Conservation (phyloP, 2,113 vertebrate genomes). For the Hypanus sabinus region DNA sequence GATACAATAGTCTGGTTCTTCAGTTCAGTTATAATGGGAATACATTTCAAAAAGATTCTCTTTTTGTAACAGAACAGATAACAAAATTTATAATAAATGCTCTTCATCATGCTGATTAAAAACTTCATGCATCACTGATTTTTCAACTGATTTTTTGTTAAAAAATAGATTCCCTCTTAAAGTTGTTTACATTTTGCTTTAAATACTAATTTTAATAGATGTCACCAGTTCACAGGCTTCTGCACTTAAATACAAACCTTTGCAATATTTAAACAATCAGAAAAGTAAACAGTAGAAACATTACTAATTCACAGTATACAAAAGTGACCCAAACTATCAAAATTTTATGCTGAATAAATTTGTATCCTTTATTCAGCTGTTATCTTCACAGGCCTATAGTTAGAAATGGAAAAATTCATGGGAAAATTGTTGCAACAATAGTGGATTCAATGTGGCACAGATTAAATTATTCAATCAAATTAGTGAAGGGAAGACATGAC, state of each 20-base stretch:
- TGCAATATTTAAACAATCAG: not conserved
- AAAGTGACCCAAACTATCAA: not conserved
- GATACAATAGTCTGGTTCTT: not conserved
- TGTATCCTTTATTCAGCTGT: not conserved
- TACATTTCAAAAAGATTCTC: not conserved
- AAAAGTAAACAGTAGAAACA: not conserved
- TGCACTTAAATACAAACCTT: not conserved
- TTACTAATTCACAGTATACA: not conserved
- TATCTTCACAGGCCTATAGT: not conserved
- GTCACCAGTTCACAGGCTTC: not conserved
- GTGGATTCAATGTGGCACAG: too few species aligned
- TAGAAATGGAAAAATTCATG: not conserved
- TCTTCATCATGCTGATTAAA: not conserved
- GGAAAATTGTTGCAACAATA: not conserved
- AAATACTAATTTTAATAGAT: too few species aligned
- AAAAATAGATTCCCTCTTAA: too few species aligned
- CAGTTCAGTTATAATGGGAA: not conserved
- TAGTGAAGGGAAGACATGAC: not conserved
- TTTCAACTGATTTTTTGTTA: not conserved
- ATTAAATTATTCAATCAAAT: not conserved
- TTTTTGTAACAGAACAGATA: not conserved
- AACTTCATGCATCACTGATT: not conserved
- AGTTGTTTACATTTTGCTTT: not conserved
- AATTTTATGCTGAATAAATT: not conserved
- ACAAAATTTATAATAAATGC: not conserved